phyloP scores from a whole-genome alignment of 2,888 invertebrate genomes.

The Rhamnusium bicolor region DNA sequence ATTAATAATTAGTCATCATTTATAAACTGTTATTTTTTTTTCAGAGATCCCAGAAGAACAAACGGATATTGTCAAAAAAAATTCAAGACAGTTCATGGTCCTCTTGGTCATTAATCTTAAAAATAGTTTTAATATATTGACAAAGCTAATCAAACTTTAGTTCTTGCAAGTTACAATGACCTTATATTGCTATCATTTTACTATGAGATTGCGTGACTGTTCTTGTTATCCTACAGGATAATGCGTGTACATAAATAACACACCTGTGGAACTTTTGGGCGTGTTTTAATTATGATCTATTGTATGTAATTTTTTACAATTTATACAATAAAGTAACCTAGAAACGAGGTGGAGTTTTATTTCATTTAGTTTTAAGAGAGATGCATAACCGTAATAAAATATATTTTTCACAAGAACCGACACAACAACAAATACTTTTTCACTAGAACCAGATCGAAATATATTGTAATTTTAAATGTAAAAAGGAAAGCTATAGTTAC shows the following conservation, averaged over 20 bases:
- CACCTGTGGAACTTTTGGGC: constrained; percentile 21
- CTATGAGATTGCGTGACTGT: constrained; percentile 16
- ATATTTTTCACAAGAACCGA: no score
- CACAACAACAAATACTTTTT: no score
- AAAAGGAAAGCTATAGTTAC: no score
- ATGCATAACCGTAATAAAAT: no score
- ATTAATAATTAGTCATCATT: no score
- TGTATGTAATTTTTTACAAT: constrained; percentile 32
- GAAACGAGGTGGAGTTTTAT: neutral
- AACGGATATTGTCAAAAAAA: constrained; percentile 68
- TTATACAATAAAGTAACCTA: constrained; percentile 32
- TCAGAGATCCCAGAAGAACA: constrained; percentile 70
- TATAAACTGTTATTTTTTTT: constrained; percentile 47
- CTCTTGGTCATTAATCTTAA: constrained; percentile 54
- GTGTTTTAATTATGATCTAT: constrained; percentile 21
- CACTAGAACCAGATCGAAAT: no score
- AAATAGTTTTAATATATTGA: constrained; percentile 6
- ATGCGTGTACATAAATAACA: constrained; percentile 12
- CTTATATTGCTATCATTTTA: constrained; percentile 6
- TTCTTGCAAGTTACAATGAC: constrained; percentile 32
- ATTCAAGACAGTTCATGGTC: constrained; percentile 71
- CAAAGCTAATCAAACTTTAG: constrained; percentile 34
- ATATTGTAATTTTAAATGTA: no score
- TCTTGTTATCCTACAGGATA: constrained; percentile 20
- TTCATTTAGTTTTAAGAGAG: neutral